Base-by-base conservation (phyloP, 1,140 invertebrate genomes). In the Plutomurus gul region DNA sequence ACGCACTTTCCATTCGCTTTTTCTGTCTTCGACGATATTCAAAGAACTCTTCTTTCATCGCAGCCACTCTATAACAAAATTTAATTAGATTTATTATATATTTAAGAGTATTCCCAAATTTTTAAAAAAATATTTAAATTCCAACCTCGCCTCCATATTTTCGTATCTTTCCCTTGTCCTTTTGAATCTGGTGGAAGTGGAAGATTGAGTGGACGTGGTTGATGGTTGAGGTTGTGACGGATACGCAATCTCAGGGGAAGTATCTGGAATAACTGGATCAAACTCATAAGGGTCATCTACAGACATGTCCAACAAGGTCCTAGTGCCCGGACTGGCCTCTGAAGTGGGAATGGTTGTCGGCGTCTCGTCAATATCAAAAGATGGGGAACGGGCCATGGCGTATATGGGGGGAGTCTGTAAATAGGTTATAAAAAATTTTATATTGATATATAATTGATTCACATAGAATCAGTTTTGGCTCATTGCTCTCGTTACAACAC, bases 211-310 rank as follows among this genome's bases (percentile, higher is more conserved):
- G 46, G 80, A 76, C 72, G 84, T 84, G 78, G 85, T 83, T 75
- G 81, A 70, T 85, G 85, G 70, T 49, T 36, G 81, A 71, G 75
- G 65, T 78, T 81, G 78, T 27, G 82, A n/a, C 20, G 76, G 82
- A 43, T 82, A 82, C 7, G 77, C 75, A 82, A 84, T 81, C 56
- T 84, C 79, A n/a, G 93, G 92, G 10, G 93, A 92, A 22, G 93
- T 92, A 40, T 91, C 90, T 13, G 84, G 78, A 37, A 90, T 91
- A 0, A 90, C 90, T 16, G 92, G 91, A 87, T 96, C 95, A 88
- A 96, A 97, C 87, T 97, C 96, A 87, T 97, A 98, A 86, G 97
- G 96, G 56, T 95, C 95, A 86, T 97, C 96, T 46, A 96, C 95
- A 84, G 94, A 96, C 74, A 93, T 91, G 87, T 96, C 94, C 11